Evolutionary conservation across 2,113 vertebrate genomes (phyloP).

Genomic region (Mixornis gularis): DNA sequence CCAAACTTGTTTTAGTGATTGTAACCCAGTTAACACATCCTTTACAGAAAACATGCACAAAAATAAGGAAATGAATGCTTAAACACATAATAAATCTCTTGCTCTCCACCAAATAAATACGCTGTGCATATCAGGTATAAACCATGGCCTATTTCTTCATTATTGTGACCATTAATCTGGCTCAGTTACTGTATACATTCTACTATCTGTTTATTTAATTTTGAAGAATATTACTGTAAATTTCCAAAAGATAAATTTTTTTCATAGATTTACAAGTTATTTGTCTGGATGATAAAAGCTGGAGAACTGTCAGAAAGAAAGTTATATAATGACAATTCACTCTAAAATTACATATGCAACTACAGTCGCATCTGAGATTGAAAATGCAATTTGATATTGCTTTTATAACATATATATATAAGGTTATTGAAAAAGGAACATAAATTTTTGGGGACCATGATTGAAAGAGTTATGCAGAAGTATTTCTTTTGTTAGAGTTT

Average conservation of each 20-base stretch:
- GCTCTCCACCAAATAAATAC: neutral
- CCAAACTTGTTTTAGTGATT: neutral
- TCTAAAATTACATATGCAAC: neutral
- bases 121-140: constrained; percentile 4
- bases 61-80: constrained; percentile 40
- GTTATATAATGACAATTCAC: neutral
- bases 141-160: neutral
- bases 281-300: neutral
- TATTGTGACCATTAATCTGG: neutral
- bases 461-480: neutral
- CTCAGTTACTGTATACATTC: neutral
- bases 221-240: neutral
- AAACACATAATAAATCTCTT: constrained; percentile 22
- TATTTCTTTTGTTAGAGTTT: neutral
- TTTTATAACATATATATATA: neutral
- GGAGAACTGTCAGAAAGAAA: neutral
- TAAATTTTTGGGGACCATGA: neutral
- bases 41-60: constrained; percentile 27
- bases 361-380: neutral
- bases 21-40: neutral
- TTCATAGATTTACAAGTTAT: neutral
- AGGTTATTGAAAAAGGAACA: neutral
- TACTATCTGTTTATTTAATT: neutral
- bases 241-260: neutral
- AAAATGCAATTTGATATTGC: neutral